These are phyloP conservation scores for Podotricha telesiphe DNA, from an alignment of 2,888 invertebrate species.

Conservation along the genomic window DNA sequence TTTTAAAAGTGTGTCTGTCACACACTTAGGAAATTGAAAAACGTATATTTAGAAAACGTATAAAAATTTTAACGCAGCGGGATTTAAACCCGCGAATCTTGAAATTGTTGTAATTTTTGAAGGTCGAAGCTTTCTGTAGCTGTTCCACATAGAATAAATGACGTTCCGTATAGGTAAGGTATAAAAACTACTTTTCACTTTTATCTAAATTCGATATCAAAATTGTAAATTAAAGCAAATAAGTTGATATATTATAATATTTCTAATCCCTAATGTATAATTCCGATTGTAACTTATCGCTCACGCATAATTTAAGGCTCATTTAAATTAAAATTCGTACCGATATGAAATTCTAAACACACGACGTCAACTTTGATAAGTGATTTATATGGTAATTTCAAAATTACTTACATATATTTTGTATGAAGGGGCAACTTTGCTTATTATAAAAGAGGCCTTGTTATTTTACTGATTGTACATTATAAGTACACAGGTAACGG, in stretches of 20 bases:
- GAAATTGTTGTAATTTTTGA: no score
- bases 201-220: background rate
- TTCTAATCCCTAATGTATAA: constrained; percentile 14
- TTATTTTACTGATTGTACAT: background rate
- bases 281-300: constrained; percentile 44
- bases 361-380: constrained; percentile 33
- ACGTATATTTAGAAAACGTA: no score
- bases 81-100: no score
- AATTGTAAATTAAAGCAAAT: background rate
- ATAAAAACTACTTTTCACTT: no score
- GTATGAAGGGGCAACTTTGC: background rate
- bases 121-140: no score
- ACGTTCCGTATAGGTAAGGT: no score
- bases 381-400: constrained; percentile 40
- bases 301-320: constrained; percentile 15
- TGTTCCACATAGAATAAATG: no score
- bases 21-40: no score
- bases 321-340: constrained; percentile 28
- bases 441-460: background rate
- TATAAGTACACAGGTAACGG: background rate
- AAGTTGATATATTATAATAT: background rate
- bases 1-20: no score
- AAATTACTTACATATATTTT: constrained; percentile 20
- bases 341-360: constrained; percentile 31
- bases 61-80: no score